Base-by-base conservation (phyloP, 1,140 invertebrate genomes). In the Drosophila sulfurigaster region DNA sequence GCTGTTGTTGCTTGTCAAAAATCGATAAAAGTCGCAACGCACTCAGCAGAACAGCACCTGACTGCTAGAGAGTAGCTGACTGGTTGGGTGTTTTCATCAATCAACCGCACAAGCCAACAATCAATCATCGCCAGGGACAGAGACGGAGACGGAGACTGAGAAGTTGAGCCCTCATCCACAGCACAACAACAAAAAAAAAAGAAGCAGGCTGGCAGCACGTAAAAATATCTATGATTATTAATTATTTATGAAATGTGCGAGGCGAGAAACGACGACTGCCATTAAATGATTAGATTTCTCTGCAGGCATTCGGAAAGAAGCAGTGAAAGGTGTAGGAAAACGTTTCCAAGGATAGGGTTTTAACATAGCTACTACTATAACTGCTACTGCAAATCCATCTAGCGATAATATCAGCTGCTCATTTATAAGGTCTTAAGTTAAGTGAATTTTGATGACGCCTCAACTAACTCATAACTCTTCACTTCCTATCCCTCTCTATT, bases 221-320 rank as follows among this genome's bases (percentile, higher is more conserved):
- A 70, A 65, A 75, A 70, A 75, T 82, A 71, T 87, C 66, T 74
- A 80, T 87, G 79, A 78, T 88, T 87, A 87, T 87, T 87, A 87
- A 87, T 87, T 87, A 87, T 87, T 87, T 82, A 87, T 87, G 73
- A 69, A 73, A 67, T 46, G 46, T 59, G 59, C 8, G 30, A 67
- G 74, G 49, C 41, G 46, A 64, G 65, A 58, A 54, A 56, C 45
- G 16, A 25, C 59, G 16, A 25, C 59, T 81, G 64, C 79, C 79
- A 86, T 86, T 86, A 87, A 74, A 79, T 79, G 83, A 82, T 87
- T 87, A 82, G 71, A 56, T 77, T 73, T 60, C 75, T 45, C 13
- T 48, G 49, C 38, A 25, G 20, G 32, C 38, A 63, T 57, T 30
- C 63, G 20, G 13, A 28, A 69, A 54, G 28, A 41, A 10, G 4